Conservation (phyloP, 2,113 vertebrate genomes). For the Apaloderma vittatum region DNA sequence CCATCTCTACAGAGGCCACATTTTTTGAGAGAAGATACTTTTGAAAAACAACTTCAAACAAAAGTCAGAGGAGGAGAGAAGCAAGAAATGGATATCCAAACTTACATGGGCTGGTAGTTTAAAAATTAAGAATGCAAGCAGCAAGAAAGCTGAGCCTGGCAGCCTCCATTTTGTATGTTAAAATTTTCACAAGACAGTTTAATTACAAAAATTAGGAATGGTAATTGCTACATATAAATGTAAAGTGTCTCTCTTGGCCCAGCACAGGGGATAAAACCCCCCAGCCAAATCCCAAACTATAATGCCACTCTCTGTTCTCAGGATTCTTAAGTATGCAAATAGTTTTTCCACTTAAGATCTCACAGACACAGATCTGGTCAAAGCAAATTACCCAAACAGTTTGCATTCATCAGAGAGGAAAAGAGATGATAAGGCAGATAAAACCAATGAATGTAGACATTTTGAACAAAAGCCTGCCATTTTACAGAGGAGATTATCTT, state of each 20-base stretch:
- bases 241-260: slow-evolving; percentile 53
- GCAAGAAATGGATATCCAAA: neutral
- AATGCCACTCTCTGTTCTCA: slow-evolving; percentile 56
- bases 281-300: slow-evolving; percentile 52
- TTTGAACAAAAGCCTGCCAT: slow-evolving; percentile 62
- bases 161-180: neutral
- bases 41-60: neutral
- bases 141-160: neutral
- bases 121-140: neutral
- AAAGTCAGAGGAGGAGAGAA: neutral
- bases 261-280: slow-evolving; percentile 28
- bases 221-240: slow-evolving; percentile 49
- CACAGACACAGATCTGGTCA: slow-evolving; percentile 70
- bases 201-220: slow-evolving; percentile 63
- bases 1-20: neutral
- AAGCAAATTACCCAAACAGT: slow-evolving; percentile 74
- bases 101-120: neutral
- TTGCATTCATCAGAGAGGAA: slow-evolving; percentile 66
- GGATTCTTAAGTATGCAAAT: slow-evolving; percentile 77
- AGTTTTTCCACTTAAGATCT: slow-evolving; percentile 75
- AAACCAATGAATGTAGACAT: slow-evolving; percentile 62
- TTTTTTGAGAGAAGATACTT: neutral
- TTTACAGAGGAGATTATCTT: slow-evolving; percentile 46
- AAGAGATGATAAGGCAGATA: slow-evolving; percentile 67
- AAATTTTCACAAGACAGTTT: slow-evolving; percentile 36